Evolutionary conservation across 2,888 invertebrate species (phyloP).

Genomic region (Lycia hirtaria): DNA sequence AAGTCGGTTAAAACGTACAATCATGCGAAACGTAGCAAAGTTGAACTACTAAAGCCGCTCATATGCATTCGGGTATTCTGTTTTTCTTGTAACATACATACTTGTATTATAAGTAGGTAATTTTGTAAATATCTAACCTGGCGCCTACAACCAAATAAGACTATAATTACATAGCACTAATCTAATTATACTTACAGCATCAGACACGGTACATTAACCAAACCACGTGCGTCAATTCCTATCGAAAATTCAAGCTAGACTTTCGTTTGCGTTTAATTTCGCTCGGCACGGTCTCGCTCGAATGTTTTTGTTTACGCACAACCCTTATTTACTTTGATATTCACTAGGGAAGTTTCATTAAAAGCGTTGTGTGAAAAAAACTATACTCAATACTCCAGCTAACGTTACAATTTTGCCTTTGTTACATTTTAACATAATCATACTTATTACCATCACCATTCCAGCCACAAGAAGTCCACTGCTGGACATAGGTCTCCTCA

Average conservation of each 20-base stretch:
- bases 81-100: no score
- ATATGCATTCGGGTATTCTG: no score
- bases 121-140: no score
- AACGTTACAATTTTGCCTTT: slow-evolving; percentile 4
- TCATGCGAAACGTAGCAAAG: no score
- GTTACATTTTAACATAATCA: neutral
- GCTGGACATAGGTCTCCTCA: no score
- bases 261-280: slow-evolving; percentile 58
- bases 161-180: neutral
- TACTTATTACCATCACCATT: neutral
- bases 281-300: slow-evolving; percentile 55
- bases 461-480: no score
- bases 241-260: slow-evolving; percentile 17
- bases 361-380: slow-evolving; percentile 55
- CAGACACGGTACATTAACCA: neutral
- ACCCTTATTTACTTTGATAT: slow-evolving; percentile 63
- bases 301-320: slow-evolving; percentile 61
- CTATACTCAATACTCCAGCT: slow-evolving; percentile 25
- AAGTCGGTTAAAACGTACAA: no score
- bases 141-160: no score
- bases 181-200: neutral
- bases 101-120: no score
- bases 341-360: slow-evolving; percentile 71
- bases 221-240: slow-evolving; percentile 1
- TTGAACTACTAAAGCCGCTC: no score